Evolutionary conservation across 1,140 invertebrate species (phyloP).

Genomic region (Cylas formicarius): DNA sequence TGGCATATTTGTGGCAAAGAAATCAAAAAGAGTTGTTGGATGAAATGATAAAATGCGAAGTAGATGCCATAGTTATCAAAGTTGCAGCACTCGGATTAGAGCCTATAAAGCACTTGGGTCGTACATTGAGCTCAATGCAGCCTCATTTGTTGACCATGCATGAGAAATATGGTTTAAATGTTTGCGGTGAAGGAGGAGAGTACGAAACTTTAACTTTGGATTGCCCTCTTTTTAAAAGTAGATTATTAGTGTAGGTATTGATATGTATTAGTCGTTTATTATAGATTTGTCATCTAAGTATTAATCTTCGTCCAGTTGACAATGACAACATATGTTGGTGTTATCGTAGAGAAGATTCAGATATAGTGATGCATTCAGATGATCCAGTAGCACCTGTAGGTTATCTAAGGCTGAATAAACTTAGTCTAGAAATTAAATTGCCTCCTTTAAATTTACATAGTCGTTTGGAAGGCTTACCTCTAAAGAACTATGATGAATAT

Average conservation of each 20-base stretch:
- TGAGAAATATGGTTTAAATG: conserved; percentile 91
- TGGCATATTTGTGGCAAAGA: conserved; percentile 90
- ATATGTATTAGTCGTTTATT: neutral
- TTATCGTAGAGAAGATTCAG: conserved; percentile 71
- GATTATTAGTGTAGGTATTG: conserved; percentile 78
- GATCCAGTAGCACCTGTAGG: conserved; percentile 89
- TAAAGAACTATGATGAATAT: conserved; percentile 52
- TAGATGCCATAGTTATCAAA: conserved; percentile 95
- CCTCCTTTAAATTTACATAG: conserved; percentile 40
- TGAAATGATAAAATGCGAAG: conserved; percentile 91
- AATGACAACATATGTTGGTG: neutral
- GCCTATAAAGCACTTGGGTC: conserved; percentile 79
- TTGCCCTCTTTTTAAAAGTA: conserved; percentile 90
- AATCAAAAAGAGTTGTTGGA: conserved; percentile 91
- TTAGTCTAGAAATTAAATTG: conserved; percentile 66
- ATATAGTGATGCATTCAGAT: conserved; percentile 80
- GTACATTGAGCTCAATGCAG: conserved; percentile 76
- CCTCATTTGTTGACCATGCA: conserved; percentile 81
- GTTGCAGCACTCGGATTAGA: conserved; percentile 87
- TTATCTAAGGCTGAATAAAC: conserved; percentile 80
- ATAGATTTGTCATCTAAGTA: neutral
- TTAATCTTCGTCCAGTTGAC: no score
- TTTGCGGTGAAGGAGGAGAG: conserved; percentile 98
- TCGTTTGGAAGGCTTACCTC: conserved; percentile 45
- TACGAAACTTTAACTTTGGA: conserved; percentile 97